A percentile compares a stretch with the other conserved stretches of the same genome.
Conservation (phyloP, 2,113 vertebrate genomes). For the Diglossa brunneiventris region DNA sequence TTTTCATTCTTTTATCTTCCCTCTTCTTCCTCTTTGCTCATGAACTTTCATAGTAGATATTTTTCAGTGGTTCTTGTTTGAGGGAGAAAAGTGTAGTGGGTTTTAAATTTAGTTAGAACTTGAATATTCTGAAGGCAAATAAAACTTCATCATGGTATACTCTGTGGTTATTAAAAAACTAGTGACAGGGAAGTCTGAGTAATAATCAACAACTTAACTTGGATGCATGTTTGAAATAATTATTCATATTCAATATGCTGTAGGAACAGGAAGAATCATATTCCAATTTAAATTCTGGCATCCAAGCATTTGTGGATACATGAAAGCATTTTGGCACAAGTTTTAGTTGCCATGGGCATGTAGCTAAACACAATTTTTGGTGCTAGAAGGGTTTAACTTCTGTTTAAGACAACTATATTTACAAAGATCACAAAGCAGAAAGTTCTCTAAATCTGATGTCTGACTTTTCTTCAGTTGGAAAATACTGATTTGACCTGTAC, state of each 20-base stretch:
- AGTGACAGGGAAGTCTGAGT: neutral
- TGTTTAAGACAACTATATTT: conserved; percentile 11
- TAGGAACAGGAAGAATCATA: conserved; percentile 19
- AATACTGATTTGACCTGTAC: conserved; percentile 18
- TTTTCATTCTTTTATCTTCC: neutral
- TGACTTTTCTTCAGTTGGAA: neutral
- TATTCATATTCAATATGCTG: conserved; percentile 19
- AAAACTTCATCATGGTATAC: neutral
- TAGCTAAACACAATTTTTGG: neutral
- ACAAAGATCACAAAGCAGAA: neutral
- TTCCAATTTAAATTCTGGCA: conserved; percentile 27
- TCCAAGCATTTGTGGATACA: conserved; percentile 3
- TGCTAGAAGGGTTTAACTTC: neutral
- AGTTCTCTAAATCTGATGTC: neutral
- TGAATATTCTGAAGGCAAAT: neutral
- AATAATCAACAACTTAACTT: neutral
- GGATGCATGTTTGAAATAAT: neutral
- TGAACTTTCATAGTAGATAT: neutral
- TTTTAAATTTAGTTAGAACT: neutral
- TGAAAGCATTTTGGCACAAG: conserved; percentile 34
- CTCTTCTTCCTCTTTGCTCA: neutral
- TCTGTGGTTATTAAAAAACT: neutral
- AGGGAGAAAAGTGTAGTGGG: neutral
- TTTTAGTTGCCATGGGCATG: neutral
- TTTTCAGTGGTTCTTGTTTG: neutral